These are phyloP conservation scores for Cyprinodon diabolis DNA, from an alignment of 2,797 vertebrate species.

Conservation along the genomic window DNA sequence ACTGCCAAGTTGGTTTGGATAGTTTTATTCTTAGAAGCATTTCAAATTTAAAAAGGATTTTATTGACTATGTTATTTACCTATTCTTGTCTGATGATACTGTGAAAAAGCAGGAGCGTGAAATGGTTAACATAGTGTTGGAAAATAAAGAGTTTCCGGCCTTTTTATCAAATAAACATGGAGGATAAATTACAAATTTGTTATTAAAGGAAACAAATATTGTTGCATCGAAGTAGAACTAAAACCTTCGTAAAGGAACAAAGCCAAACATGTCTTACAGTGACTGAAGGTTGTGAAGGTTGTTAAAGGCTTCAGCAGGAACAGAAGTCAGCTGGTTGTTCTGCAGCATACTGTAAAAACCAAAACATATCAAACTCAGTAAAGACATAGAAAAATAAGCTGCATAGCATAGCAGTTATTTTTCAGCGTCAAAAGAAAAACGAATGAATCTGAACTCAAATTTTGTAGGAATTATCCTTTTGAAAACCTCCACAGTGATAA, in stretches of 20 bases:
- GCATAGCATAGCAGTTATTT: neutral
- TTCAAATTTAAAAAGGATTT: no score
- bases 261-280: constrained; percentile 73
- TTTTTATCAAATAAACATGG: no score
- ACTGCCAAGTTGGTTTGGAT: no score
- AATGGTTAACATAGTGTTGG: no score
- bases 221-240: neutral
- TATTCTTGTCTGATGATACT: neutral
- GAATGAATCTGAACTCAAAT: neutral
- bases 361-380: neutral
- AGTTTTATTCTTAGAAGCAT: no score
- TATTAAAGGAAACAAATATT: no score
- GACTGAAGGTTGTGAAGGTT: constrained; percentile 89
- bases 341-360: constrained; percentile 89
- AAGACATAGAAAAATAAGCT: neutral
- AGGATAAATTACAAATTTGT: no score
- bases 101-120: neutral
- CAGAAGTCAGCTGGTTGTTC: constrained; percentile 90
- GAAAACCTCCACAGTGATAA: neutral
- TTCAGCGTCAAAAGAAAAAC: no score
- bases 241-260: neutral
- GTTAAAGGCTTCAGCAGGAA: constrained; percentile 88
- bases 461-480: neutral
- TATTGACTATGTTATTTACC: no score
- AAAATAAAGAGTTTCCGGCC: no score